phyloP scores from a whole-genome alignment of 2,888 invertebrate genomes.

The Thysanoteuthis rhombus region DNA sequence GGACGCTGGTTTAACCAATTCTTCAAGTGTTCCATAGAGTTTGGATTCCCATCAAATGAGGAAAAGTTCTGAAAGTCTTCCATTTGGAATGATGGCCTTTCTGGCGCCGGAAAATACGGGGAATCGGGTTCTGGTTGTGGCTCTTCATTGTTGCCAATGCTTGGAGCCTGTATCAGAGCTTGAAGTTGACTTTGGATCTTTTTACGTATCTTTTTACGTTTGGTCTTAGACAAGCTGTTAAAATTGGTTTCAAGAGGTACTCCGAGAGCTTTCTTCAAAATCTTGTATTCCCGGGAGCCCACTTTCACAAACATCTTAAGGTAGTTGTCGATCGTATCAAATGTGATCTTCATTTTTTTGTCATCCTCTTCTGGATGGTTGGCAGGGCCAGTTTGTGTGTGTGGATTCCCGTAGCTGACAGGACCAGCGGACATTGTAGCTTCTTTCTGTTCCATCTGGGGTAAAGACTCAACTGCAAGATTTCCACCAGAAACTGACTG shows the following conservation, averaged over 20 bases:
- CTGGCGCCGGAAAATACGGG: background rate
- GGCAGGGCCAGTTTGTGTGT: background rate
- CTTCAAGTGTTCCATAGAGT: background rate
- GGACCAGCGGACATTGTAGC: background rate
- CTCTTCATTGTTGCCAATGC: background rate
- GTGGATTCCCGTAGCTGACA: background rate
- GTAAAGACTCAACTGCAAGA: too few relatives aligned
- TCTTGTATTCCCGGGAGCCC: background rate
- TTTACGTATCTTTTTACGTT: slow-evolving; percentile 17
- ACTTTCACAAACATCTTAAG: background rate
- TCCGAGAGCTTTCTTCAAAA: background rate
- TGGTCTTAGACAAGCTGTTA: background rate
- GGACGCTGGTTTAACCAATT: slow-evolving; percentile 1
- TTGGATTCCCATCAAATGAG: background rate
- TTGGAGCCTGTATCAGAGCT: background rate
- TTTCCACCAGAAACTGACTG: background rate
- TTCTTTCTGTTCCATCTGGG: background rate
- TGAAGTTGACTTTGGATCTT: background rate
- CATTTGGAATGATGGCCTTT: background rate
- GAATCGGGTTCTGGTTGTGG: too few relatives aligned
- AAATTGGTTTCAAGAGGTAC: background rate
- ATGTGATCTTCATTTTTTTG: background rate
- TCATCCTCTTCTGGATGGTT: background rate
- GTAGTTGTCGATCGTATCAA: background rate
- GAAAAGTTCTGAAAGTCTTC: background rate